phyloP scores from a whole-genome alignment of 2,113 vertebrate species.

The Malaclemys terrapin region DNA sequence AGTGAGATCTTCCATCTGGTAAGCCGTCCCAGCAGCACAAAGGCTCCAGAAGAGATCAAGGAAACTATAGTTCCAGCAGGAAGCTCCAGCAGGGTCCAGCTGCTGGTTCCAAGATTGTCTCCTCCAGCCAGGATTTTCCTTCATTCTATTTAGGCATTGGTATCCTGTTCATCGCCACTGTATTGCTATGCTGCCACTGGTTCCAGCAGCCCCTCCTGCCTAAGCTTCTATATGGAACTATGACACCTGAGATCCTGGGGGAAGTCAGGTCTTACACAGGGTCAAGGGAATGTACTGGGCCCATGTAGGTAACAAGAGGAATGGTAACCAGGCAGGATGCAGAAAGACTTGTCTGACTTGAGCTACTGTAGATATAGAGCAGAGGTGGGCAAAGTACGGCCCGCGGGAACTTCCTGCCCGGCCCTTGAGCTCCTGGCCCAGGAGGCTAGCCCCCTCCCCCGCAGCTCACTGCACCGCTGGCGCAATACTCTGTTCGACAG shows the following conservation, averaged over 20 bases:
- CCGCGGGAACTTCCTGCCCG: too few species aligned
- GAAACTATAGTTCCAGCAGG: not conserved
- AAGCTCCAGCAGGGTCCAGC: not conserved
- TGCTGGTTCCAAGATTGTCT: not conserved
- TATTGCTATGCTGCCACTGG: not conserved
- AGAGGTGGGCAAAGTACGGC: too few species aligned
- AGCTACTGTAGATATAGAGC: not conserved
- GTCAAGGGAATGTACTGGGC: not conserved
- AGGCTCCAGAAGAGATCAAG: not conserved
- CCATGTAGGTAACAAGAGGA: not conserved
- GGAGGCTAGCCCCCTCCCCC: too few species aligned
- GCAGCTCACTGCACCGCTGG: too few species aligned
- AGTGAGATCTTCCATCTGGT: not conserved
- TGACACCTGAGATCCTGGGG: not conserved
- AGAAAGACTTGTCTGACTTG: not conserved
- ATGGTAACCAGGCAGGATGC: not conserved
- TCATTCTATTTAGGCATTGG: not conserved
- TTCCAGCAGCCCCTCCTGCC: not conserved
- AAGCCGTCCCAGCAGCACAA: not conserved
- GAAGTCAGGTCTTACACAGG: not conserved
- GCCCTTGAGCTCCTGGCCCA: too few species aligned
- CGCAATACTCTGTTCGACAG: too few species aligned
- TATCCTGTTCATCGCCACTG: not conserved
- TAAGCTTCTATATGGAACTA: not conserved
- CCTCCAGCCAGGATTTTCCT: not conserved